These are phyloP conservation scores for Tortrix viridana DNA, from an alignment of 2,888 invertebrate species.

Conservation along the genomic window DNA sequence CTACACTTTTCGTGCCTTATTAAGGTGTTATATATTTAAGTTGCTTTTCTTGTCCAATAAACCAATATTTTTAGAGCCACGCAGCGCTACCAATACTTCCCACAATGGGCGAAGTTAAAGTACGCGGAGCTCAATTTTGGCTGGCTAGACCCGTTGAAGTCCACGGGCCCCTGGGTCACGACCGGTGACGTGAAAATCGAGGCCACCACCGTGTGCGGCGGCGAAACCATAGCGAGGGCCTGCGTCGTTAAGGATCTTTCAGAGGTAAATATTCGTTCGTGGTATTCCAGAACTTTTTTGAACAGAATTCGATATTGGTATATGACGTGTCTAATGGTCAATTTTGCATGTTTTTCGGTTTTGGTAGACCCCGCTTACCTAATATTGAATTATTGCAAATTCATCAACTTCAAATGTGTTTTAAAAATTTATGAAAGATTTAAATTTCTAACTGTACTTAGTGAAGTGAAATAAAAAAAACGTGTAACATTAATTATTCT, in stretches of 20 bases:
- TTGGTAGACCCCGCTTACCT: too few species aligned
- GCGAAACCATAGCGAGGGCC: constrained; percentile 87
- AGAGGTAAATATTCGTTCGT: constrained; percentile 81
- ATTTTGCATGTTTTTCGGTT: too few species aligned
- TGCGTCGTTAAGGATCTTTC: constrained; percentile 88
- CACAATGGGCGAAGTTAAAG: constrained; percentile 83
- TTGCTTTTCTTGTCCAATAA: neutral
- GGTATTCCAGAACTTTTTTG: too few species aligned
- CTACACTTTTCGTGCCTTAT: too few species aligned
- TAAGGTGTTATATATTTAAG: neutral
- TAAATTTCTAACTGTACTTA: too few species aligned
- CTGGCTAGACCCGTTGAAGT: constrained; percentile 63
- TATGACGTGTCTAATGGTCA: too few species aligned
- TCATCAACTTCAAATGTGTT: too few species aligned
- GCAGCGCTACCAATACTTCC: constrained; percentile 85
- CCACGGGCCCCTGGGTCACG: constrained; percentile 47
- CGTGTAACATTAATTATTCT: too few species aligned
- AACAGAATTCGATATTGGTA: too few species aligned
- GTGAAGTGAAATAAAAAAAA: too few species aligned
- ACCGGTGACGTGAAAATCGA: constrained; percentile 60
- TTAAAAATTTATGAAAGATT: too few species aligned
- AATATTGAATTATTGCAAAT: too few species aligned
- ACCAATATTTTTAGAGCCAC: constrained; percentile 82
- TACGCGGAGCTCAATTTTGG: constrained; percentile 86
- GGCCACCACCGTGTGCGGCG: constrained; percentile 90